Base-by-base conservation (phyloP, 2,113 vertebrate species). In the Neofelis nebulosa region DNA sequence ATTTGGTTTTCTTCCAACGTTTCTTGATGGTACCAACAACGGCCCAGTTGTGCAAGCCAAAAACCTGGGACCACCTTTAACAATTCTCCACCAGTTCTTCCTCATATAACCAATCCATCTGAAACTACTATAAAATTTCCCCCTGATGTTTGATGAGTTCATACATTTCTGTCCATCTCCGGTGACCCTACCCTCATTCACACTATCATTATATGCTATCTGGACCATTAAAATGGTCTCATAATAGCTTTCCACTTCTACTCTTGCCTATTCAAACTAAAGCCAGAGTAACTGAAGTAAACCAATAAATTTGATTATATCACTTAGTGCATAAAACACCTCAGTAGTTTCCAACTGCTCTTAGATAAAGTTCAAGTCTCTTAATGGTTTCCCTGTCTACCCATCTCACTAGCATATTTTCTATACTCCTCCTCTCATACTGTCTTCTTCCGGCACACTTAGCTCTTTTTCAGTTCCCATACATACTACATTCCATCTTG, bases 201-300 rank as follows among this genome's bases (percentile, higher is more conserved):
- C 38, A 52, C 5, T 74, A 73, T 19, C 41, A 81, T 18, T 45
- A 19, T 45, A 66, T 65, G 23, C 89, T 50, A 68, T 15, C 31
- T 71, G 36, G 14, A 61, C 29, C 69, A 80, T 41, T 80, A 76
- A 83, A 73, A 79, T 55, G 38, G 31, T 71, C 33, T 81, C 66
- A 92, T 69, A 66, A 71, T 11, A 48, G 36, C 13, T 80, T 93
- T 76, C 57, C 7, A 69, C 50, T 89, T 84, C 11, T 65, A 65
- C 5, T 52, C 65, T 91, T 95, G 29, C 11, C 1, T 3, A 38
- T 31, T 71, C 45, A 83, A 74, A 89, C 25, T 80, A 63, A 96
- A 80, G 4, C 19, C 73, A 94, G 7, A 95, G 9, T 89, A 38
- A 71, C 21, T 4, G 29, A 95, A 86, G 23, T 85, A 80, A 89